Percentiles rank a stretch among this genome's conserved stretches.
Evolutionary conservation across 2,797 vertebrate genomes (phyloP).

Genomic region (Anniella stebbinsi): DNA sequence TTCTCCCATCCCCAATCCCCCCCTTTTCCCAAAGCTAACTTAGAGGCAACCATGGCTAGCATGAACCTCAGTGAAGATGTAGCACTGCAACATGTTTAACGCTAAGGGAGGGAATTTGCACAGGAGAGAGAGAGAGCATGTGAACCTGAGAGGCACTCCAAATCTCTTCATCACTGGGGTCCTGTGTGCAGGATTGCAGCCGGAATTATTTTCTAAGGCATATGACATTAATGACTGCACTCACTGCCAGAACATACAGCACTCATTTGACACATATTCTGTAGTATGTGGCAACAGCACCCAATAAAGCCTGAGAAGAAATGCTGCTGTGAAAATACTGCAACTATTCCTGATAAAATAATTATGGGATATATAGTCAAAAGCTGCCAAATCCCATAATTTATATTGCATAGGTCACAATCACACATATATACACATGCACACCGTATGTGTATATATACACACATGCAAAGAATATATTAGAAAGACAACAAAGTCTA

Average conservation of each 20-base stretch:
- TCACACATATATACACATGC: slow-evolving; percentile 81
- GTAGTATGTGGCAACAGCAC: slow-evolving; percentile 85
- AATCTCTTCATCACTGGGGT: neutral
- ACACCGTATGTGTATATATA: slow-evolving; percentile 64
- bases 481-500: slow-evolving; percentile 83
- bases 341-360: slow-evolving; percentile 86
- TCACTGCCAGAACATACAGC: slow-evolving; percentile 74
- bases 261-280: slow-evolving; percentile 78
- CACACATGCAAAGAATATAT: slow-evolving; percentile 81
- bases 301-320: slow-evolving; percentile 85
- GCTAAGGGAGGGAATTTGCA: neutral
- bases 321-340: slow-evolving; percentile 88
- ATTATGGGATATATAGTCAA: slow-evolving; percentile 83
- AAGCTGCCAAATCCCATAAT: slow-evolving; percentile 83
- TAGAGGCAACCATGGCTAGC: neutral
- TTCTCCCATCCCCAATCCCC: neutral
- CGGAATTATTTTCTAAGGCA: slow-evolving; percentile 46
- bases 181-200: neutral
- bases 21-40: neutral
- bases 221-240: slow-evolving; percentile 74
- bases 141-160: slow-evolving; percentile 11
- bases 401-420: slow-evolving; percentile 93
- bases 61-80: neutral
- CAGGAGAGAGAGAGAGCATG: neutral
- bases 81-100: neutral